Conservation (phyloP, 2,888 invertebrate genomes). For the Drosophila vallismaia region DNA sequence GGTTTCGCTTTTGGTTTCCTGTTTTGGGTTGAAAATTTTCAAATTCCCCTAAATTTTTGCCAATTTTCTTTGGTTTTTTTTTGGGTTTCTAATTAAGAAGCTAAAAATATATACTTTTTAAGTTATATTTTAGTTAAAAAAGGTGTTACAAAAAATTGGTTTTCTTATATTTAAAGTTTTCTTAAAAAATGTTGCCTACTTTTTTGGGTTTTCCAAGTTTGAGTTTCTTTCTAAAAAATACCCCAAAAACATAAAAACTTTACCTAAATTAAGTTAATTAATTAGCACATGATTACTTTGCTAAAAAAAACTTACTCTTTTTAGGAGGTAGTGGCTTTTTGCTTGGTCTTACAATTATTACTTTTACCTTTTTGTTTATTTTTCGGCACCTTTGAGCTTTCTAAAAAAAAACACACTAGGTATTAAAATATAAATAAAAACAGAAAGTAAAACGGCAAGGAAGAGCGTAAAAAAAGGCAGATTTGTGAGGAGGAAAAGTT, state of each 20-base stretch:
- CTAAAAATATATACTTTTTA: too few relatives aligned
- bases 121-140: too few relatives aligned
- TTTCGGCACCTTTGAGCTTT: slow-evolving; percentile 1
- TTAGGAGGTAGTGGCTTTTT: not conserved
- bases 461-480: slow-evolving; percentile 8
- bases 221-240: not conserved
- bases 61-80: too few relatives aligned
- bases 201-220: slow-evolving; percentile 2
- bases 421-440: not conserved
- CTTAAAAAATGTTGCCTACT: not conserved
- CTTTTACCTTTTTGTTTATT: slow-evolving; percentile 49
- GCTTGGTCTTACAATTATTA: slow-evolving; percentile 4
- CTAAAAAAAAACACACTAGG: not conserved
- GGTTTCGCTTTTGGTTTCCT: not conserved
- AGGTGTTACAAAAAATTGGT: too few relatives aligned
- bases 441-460: not conserved
- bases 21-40: not conserved
- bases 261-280: slow-evolving; percentile 56
- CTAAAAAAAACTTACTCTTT: not conserved
- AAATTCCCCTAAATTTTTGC: too few relatives aligned
- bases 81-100: too few relatives aligned
- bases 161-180: not conserved
- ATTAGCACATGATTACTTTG: slow-evolving; percentile 60
- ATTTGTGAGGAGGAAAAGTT: slow-evolving; percentile 27
- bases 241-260: slow-evolving; percentile 24